Base-by-base conservation (phyloP, 1,140 invertebrate species). In the Drosophila orena region DNA sequence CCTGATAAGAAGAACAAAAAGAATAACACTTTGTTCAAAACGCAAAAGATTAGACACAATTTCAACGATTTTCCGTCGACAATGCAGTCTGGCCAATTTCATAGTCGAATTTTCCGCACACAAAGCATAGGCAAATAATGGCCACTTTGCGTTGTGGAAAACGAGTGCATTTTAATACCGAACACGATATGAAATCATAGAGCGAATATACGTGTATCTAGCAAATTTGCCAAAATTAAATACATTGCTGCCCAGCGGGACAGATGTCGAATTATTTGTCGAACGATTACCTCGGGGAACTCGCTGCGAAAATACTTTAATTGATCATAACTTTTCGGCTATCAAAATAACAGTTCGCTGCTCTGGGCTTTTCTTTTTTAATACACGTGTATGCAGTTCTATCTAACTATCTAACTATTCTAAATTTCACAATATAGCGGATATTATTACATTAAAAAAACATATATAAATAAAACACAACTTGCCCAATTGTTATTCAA, bases 111-210 rank as follows among this genome's bases (percentile, higher is more conserved):
- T 34, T 50, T 52, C 4, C 22, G 34, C 49, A 30, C 34, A 53
- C 17, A 69, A 69, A 68, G 42, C 40, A 34, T 22, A 17, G 57
- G 34, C 62, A 70, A 68, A 69, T 69, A 70, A 69, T 68, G 49
- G 42, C 30, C 14, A 56, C 34, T 14, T 40, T 35, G 43, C 64
- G 30, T 34, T 27, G 10, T 14, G 15, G 20, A 50, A 27, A 27
- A 42, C 60, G 40, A 70, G 43, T 27, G 20, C 20, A 47, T 35
- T 35, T 69, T 40, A 40, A 70, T 56, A 55, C 52, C 11, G 37
- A 55, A 69, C 64, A 70, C 69, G 62, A 55, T 55, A 55, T 38
- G 35, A 56, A 69, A 69, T 55, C 34, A 69, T 42, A 22, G 42
- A n/a, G n/a, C 34, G 35, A 24, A 38, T 68, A 22, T 47, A 22